Base-by-base conservation (phyloP, 2,797 vertebrate genomes). In the Platalea minor region DNA sequence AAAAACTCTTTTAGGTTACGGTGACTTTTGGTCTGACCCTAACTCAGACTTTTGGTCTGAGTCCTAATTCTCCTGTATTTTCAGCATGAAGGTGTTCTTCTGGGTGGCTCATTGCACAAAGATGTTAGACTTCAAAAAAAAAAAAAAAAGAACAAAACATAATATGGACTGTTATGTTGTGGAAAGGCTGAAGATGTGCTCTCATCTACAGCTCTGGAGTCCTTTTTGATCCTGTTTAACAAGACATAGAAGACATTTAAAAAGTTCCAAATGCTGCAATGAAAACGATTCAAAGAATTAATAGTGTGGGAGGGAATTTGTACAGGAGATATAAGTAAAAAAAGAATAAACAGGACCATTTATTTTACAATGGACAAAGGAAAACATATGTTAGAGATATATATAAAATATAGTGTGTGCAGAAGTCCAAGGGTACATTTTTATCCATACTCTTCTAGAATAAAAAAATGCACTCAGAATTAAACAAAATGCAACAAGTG, bases 291-390 rank as follows among this genome's bases (percentile, higher is more conserved):
- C 72, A 85, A 97, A 56, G 72, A 70, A 96, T 80, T 72, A 93
- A 93, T 93, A 88, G 68, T 1, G 8, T 84, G 69, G 77, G 41
- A 86, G 84, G 88, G 95, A 97, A 95, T 76, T 79, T 89, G 78
- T 78, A 78, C 70, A 74, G 93, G 79, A 97, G 81, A 85, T 86
- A 76, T 35, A 72, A 88, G 79, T 73, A 85, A 91, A 89, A 96
- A 87, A 94, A 78, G 26, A 88, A 95, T 92, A 96, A 95, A 93
- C 69, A 93, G 93, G 92, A 85, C 23, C 88, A 96, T 96, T 94
- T 96, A 94, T 95, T 97, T 96, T 96, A 94, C 96, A 95, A 91
- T 51, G 31, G 81, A 54, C 91, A 88, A 88, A 96, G 92, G 96
- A 93, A 93, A 94, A 93, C 92, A 92, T 89, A 84, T 94, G 91